Evolutionary conservation across 1,140 invertebrate genomes (phyloP).

Genomic region (Mya arenaria): DNA sequence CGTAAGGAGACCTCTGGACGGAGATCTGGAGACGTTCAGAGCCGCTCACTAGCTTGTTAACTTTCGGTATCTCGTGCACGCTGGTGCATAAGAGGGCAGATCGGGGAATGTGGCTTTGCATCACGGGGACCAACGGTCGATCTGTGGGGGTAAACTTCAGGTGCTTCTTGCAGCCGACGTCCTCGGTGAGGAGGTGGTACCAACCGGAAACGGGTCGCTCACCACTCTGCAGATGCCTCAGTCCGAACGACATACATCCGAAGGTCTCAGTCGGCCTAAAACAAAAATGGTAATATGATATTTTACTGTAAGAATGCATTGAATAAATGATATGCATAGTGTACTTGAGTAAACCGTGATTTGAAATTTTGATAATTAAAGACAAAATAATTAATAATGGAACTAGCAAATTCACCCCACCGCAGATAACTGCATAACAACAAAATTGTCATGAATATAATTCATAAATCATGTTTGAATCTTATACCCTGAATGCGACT

Average conservation of each 20-base stretch:
- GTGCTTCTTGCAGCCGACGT: constrained; percentile 78
- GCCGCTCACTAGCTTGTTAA: constrained; percentile 20
- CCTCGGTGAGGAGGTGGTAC: constrained; percentile 81
- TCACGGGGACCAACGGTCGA: neutral
- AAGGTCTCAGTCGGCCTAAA: constrained; percentile 23
- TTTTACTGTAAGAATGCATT: no score
- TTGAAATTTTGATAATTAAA: no score
- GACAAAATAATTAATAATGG: no score
- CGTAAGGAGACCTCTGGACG: constrained; percentile 24
- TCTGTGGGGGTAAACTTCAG: constrained; percentile 57
- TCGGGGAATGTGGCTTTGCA: constrained; percentile 18
- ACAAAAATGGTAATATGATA: no score
- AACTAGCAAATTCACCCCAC: no score
- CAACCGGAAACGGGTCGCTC: constrained; percentile 76
- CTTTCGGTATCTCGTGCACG: constrained; percentile 28
- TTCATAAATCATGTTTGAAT: no score
- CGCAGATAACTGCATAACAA: no score
- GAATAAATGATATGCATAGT: no score
- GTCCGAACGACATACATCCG: constrained; percentile 50
- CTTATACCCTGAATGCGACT: no score
- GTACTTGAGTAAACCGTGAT: no score
- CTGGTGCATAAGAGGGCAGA: no score
- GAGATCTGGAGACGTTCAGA: constrained; percentile 6
- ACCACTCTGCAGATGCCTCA: constrained; percentile 2
- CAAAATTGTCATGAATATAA: no score